Conservation (phyloP, 2,888 invertebrate genomes). For the Argyresthia albistria region DNA sequence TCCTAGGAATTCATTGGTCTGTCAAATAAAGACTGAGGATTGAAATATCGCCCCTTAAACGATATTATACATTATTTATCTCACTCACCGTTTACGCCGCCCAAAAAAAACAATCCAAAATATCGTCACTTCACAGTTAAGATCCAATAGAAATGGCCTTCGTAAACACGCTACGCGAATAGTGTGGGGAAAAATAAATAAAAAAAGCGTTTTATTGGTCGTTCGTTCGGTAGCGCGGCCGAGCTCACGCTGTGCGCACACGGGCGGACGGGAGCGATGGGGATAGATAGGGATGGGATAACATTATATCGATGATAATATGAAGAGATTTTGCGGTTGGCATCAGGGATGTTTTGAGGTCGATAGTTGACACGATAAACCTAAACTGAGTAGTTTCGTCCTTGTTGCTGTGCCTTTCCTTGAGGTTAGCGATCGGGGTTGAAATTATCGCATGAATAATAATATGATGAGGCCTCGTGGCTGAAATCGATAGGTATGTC, state of each 20-base stretch:
- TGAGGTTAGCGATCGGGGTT: too few relatives aligned
- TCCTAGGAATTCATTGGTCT: too few relatives aligned
- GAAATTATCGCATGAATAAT: too few relatives aligned
- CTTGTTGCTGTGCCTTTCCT: too few relatives aligned
- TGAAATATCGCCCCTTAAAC: too few relatives aligned
- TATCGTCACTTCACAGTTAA: not conserved
- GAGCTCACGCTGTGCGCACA: constrained; percentile 57
- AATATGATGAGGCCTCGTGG: too few relatives aligned
- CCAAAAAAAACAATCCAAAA: constrained; percentile 1
- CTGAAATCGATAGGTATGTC: too few relatives aligned
- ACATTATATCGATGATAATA: not conserved
- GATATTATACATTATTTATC: too few relatives aligned
- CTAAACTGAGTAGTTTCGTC: too few relatives aligned
- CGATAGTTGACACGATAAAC: not conserved
- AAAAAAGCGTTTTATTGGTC: constrained; percentile 22
- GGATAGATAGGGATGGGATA: constrained; percentile 26
- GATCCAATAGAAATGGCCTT: not conserved
- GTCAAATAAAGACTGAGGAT: too few relatives aligned
- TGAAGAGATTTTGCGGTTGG: not conserved
- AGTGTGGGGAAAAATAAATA: constrained; percentile 13
- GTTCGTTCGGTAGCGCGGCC: constrained; percentile 66
- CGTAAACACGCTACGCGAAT: constrained; percentile 50
- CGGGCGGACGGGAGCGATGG: constrained; percentile 14
- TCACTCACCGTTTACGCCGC: too few relatives aligned
- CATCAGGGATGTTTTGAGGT: not conserved